Conservation (phyloP, 1,140 invertebrate species). For the Aphaenogaster floridana region DNA sequence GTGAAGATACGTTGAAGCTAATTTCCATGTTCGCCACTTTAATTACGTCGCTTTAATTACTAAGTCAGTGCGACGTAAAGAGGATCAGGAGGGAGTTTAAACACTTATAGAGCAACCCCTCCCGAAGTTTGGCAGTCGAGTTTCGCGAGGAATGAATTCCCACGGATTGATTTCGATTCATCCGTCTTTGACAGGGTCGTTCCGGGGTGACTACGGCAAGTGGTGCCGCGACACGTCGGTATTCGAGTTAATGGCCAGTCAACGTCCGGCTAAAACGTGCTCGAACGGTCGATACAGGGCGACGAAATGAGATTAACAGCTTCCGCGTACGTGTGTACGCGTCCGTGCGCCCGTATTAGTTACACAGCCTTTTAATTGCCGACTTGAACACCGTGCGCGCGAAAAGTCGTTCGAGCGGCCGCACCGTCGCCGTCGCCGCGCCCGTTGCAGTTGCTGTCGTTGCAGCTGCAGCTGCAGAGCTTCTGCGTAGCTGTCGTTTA, state of each 20-base stretch:
- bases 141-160: constrained; percentile 11
- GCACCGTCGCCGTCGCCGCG: constrained; percentile 8
- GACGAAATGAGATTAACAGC: constrained; percentile 75
- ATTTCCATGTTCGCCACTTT: not conserved
- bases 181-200: constrained; percentile 22
- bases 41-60: too few species aligned
- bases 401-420: constrained; percentile 21
- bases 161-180: constrained; percentile 41
- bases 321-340: constrained; percentile 50
- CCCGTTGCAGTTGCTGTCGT: not conserved
- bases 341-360: constrained; percentile 62
- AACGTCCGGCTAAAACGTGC: constrained; percentile 66
- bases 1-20: not conserved
- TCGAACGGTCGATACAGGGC: constrained; percentile 65
- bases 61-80: not conserved
- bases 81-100: not conserved
- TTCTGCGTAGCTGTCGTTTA: not conserved
- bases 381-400: constrained; percentile 66
- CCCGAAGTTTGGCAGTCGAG: not conserved
- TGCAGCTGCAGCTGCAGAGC: not conserved
- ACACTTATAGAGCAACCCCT: not conserved
- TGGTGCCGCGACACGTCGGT: constrained; percentile 52
- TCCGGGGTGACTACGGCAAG: constrained; percentile 38
- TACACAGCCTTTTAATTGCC: constrained; percentile 73
- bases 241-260: constrained; percentile 64